phyloP scores from a whole-genome alignment of 1,140 invertebrate species.

The Physella acuta region DNA sequence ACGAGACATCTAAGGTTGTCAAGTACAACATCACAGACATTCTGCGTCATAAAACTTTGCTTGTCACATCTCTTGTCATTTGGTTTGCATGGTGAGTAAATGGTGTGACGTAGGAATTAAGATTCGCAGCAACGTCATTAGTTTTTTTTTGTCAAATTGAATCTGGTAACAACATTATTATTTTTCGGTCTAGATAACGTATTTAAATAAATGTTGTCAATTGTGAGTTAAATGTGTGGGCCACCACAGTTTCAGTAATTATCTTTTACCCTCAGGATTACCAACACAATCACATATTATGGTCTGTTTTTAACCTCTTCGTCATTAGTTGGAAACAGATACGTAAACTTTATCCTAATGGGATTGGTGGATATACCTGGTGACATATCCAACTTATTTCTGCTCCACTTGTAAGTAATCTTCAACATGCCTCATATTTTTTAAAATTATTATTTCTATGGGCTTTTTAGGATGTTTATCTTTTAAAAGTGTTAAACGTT shows the following conservation, averaged over 20 bases:
- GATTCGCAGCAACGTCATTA: too few relatives aligned
- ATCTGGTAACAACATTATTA: too few relatives aligned
- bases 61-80: slow-evolving; percentile 13
- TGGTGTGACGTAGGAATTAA: too few relatives aligned
- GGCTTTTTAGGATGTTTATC: not conserved
- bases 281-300: slow-evolving; percentile 58
- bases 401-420: slow-evolving; percentile 62
- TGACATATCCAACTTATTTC: slow-evolving; percentile 68
- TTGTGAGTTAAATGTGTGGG: too few relatives aligned
- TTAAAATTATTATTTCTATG: not conserved
- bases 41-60: slow-evolving; percentile 1
- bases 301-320: slow-evolving; percentile 54
- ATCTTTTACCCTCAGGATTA: slow-evolving; percentile 50
- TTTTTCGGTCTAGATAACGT: too few relatives aligned
- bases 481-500: not conserved
- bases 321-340: slow-evolving; percentile 51
- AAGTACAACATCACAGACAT: slow-evolving; percentile 17
- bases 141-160: too few relatives aligned
- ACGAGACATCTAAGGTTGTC: too few relatives aligned
- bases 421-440: not conserved
- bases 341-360: slow-evolving; percentile 55
- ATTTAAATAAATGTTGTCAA: too few relatives aligned
- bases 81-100: slow-evolving; percentile 7
- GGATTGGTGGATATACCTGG: slow-evolving; percentile 67
- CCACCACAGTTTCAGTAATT: slow-evolving; percentile 12